phyloP scores from a whole-genome alignment of 2,797 vertebrate species.

The Chanos chanos region DNA sequence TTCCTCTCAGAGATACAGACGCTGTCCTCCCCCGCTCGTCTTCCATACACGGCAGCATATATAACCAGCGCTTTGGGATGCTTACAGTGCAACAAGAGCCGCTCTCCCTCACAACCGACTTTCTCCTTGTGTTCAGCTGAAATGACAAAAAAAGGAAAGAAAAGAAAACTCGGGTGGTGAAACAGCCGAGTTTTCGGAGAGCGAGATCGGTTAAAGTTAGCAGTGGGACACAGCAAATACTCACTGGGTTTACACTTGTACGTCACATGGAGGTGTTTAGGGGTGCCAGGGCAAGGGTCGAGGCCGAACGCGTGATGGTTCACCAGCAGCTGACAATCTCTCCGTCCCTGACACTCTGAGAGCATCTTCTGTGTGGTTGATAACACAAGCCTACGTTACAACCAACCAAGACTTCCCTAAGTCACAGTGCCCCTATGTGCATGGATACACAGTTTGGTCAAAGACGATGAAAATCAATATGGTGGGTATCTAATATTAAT shows the following conservation, averaged over 20 bases:
- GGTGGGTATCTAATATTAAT: no score
- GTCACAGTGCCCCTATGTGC: no score
- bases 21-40: conserved; percentile 66
- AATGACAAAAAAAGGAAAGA: no score
- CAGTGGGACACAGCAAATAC: conserved; percentile 53
- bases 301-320: conserved; percentile 90
- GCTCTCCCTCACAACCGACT: conserved; percentile 84
- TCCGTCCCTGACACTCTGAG: conserved; percentile 92
- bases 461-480: no score
- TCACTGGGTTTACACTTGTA: conserved; percentile 98
- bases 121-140: conserved; percentile 89
- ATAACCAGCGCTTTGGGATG: conserved; percentile 87
- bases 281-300: conserved; percentile 89
- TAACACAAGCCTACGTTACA: no score
- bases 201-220: neutral
- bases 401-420: no score
- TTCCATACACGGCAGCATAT: conserved; percentile 88
- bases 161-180: neutral
- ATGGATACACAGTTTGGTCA: no score
- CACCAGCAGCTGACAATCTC: conserved; percentile 88
- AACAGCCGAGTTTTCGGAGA: neutral
- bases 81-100: conserved; percentile 86
- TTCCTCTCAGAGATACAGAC: conserved; percentile 69
- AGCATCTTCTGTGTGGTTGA: conserved; percentile 83
- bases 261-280: conserved; percentile 91